Evolutionary conservation across 2,888 invertebrate species (phyloP), one percentile per base, ranked within the genome.

Genomic region (Hymenopus coronatus): DNA sequence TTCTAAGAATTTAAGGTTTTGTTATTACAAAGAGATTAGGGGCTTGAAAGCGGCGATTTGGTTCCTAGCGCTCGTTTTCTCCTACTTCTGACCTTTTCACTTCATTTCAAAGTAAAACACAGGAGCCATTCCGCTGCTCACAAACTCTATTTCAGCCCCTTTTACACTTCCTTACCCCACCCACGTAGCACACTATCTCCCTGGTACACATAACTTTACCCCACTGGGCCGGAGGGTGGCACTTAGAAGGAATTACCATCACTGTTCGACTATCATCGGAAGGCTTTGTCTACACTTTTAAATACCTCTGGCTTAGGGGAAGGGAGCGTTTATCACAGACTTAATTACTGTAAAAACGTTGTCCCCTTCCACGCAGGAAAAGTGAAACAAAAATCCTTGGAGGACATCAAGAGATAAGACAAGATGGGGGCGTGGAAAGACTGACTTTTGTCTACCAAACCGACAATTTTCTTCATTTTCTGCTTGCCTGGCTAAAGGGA

Each of bases 331-430:
- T 89, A 90, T 89, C 89, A 88, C 87, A 14, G 82, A 88, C 89
- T 89, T 90, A 90, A 90, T 90, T 90, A 90, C 89, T 86, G 89
- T 90, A 90, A 90, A 90, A 90, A 90, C 90, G 87, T 82, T 40
- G 82, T 87, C 86, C 81, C 85, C 88, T 89, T 84, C 54, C 85
- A 85, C 28, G 85, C 88, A 27, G 82, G 82, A 88, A 85, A 88
- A 85, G 85, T 70, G 88, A 30, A 87, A 89, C 88, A 88, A 90
- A 90, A 84, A 89, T 87, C 87, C 14, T 82, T 81, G 82, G 27
- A 25, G 81, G 82, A 54, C 46, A 54, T 85, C 85, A 40, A 27
- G 85, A 85, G 85, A 85, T 87, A 86, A 54, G 54, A 87, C 87
- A 82, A 87, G 33, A 87, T 81, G 81, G 27, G 82, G 40, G 81